These are phyloP conservation scores for Perognathus longimembris DNA, from an alignment of 2,113 vertebrate species.

Conservation along the genomic window DNA sequence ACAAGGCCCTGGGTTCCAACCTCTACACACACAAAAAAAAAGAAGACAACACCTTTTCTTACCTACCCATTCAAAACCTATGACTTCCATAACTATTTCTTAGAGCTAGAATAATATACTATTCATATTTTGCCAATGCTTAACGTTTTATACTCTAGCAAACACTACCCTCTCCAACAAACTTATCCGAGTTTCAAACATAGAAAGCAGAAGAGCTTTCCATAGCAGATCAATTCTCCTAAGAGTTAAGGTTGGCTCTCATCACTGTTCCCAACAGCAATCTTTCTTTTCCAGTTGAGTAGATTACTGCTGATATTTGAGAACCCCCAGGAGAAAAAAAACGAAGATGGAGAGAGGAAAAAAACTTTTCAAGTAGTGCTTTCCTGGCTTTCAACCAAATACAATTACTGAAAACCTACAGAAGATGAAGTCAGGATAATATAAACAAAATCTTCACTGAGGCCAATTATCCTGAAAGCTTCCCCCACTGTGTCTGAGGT, in stretches of 20 bases:
- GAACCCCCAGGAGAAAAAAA: slow-evolving; percentile 69
- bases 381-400: slow-evolving; percentile 69
- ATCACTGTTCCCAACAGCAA: slow-evolving; percentile 32
- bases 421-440: slow-evolving; percentile 62
- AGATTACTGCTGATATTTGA: slow-evolving; percentile 68
- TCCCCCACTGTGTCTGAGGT: slow-evolving; percentile 1
- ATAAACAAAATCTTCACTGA: slow-evolving; percentile 61
- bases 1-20: background rate
- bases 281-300: slow-evolving; percentile 57
- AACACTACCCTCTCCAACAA: background rate
- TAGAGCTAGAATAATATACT: slow-evolving; percentile 38
- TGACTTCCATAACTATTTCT: background rate
- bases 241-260: slow-evolving; percentile 47
- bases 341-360: slow-evolving; percentile 15
- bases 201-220: slow-evolving; percentile 43
- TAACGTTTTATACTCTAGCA: slow-evolving; percentile 10
- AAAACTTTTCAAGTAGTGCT: slow-evolving; percentile 36
- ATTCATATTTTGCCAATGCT: background rate
- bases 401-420: slow-evolving; percentile 64
- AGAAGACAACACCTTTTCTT: background rate
- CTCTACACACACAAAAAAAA: background rate
- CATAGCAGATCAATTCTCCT: background rate
- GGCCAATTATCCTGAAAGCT: slow-evolving; percentile 55
- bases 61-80: background rate
- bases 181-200: slow-evolving; percentile 4